Conservation (phyloP, 1,140 invertebrate species). For the Campoletis sonorensis region DNA sequence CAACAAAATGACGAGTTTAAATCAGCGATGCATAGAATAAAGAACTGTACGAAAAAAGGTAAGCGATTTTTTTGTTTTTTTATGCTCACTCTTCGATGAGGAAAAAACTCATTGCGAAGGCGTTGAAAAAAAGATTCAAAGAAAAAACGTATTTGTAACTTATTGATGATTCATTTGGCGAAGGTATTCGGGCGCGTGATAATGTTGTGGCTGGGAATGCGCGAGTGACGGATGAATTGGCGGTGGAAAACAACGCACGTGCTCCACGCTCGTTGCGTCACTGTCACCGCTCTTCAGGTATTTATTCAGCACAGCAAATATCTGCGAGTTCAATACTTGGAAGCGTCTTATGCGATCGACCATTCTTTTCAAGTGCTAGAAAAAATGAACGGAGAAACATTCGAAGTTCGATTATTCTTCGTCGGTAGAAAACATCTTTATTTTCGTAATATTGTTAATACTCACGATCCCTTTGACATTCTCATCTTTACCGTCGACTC, state of each 20-base stretch:
- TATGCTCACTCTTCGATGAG: neutral
- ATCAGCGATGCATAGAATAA: neutral
- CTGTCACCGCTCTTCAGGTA: conserved; percentile 92
- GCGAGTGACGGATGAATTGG: conserved; percentile 88
- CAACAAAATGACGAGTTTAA: conserved; percentile 2
- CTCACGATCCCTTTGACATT: conserved; percentile 97
- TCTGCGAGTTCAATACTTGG: conserved; percentile 99
- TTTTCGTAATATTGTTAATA: conserved; percentile 62
- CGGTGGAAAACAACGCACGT: conserved; percentile 97
- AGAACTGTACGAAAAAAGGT: conserved; percentile 17
- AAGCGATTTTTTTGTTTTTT: neutral
- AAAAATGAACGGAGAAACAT: conserved; percentile 55
- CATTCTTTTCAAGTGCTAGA: conserved; percentile 95
- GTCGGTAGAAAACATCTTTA: conserved; percentile 8
- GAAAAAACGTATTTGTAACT: neutral
- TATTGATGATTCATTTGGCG: conserved; percentile 75
- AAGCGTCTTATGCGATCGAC: conserved; percentile 98
- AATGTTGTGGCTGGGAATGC: conserved; percentile 77
- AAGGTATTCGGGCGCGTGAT: conserved; percentile 80
- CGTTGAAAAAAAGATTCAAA: neutral
- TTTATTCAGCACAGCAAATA: conserved; percentile 98
- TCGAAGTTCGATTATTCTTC: neutral
- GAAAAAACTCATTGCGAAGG: neutral
- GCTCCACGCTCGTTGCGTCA: conserved; percentile 93
- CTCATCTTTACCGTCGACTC: conserved; percentile 98